Evolutionary conservation across 2,113 vertebrate species (phyloP).

Genomic region (Protobothrops mucrosquamatus): DNA sequence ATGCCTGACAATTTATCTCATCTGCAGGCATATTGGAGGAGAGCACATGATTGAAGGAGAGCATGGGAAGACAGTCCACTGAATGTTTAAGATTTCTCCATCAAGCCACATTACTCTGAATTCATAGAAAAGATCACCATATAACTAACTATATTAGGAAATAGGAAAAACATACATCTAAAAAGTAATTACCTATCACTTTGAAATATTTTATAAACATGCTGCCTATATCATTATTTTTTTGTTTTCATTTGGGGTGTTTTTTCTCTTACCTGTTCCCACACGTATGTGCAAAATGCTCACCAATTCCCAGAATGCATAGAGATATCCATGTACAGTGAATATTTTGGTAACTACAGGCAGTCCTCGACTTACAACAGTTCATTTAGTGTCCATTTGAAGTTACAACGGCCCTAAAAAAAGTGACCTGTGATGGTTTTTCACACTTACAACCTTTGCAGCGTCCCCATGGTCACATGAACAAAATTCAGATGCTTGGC

Average conservation of each 20-base stretch:
- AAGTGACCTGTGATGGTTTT: too few species aligned
- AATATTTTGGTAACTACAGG: neutral
- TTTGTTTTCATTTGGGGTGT: neutral
- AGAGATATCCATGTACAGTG: neutral
- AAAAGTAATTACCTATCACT: neutral
- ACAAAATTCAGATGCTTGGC: too few species aligned
- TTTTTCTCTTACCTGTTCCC: neutral
- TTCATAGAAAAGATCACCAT: neutral
- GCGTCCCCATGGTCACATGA: too few species aligned
- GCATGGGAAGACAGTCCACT: conserved; percentile 8
- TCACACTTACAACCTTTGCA: too few species aligned
- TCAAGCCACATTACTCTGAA: neutral
- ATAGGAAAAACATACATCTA: neutral
- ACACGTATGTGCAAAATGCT: neutral
- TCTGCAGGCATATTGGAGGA: neutral
- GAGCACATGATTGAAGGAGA: neutral
- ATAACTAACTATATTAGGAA: neutral
- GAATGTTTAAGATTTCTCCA: conserved; percentile 15
- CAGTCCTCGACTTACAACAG: neutral
- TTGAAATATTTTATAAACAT: neutral
- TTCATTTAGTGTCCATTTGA: neutral
- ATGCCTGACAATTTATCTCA: neutral
- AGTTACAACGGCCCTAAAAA: too few species aligned
- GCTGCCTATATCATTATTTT: neutral
- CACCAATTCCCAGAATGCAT: neutral